Conservation (phyloP, 2,888 invertebrate genomes). For the Amiota communis region DNA sequence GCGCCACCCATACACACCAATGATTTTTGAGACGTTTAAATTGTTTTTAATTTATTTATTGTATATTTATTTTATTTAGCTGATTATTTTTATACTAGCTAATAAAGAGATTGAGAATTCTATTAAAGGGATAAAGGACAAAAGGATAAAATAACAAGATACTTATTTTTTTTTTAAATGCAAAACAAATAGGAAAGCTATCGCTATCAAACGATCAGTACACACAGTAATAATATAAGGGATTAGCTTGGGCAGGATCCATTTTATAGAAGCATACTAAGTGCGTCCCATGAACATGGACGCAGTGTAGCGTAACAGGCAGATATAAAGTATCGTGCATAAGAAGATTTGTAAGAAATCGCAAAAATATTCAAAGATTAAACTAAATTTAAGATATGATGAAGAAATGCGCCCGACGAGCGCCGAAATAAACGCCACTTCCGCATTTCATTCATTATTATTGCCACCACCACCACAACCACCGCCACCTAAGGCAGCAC, state of each 20-base stretch:
- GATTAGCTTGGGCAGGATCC: no score
- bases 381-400: constrained; percentile 57
- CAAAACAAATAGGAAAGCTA: no score
- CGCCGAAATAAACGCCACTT: constrained; percentile 61
- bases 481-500: constrained; percentile 27
- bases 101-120: no score
- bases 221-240: no score
- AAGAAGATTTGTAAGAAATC: constrained; percentile 61
- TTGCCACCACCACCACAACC: constrained; percentile 45
- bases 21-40: no score
- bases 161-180: no score
- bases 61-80: background rate
- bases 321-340: constrained; percentile 55
- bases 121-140: no score
- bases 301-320: constrained; percentile 47
- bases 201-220: no score
- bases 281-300: background rate
- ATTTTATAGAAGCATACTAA: background rate
- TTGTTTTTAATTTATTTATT: no score
- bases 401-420: constrained; percentile 68
- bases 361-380: constrained; percentile 60
- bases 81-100: background rate
- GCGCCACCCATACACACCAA: no score
- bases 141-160: no score
- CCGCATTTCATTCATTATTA: constrained; percentile 69